Evolutionary conservation across 2,888 invertebrate genomes (phyloP), one percentile per base, ranked within the genome.

Genomic region (Busseola fusca): DNA sequence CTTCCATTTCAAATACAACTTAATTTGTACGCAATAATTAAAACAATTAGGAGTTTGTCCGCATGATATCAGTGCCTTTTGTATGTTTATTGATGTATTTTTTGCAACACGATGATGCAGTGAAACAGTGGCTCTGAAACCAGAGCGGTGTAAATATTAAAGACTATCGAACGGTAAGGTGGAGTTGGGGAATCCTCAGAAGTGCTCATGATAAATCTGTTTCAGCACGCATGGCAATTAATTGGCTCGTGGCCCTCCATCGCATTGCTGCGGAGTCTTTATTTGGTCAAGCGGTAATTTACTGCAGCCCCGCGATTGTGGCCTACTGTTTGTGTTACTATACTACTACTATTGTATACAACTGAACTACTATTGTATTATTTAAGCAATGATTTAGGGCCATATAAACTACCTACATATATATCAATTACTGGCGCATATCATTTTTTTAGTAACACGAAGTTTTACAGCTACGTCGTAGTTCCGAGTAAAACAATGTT

Each of bases 21-120:
- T 94, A 93, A 94, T 94, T 94, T 93, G 93, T 93, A 89, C 87
- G 82, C 88, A 88, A 91, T 93, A 92, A 93, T 93, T 93, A 91
- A 90, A 91, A 87, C 91, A 91, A 92, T 93, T 89, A 91, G 74
- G 67, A 71, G 78, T 71, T 71, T 78, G 78, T 80, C 74, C 71
- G 71, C 76, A 82, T 84, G 71, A 84, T 84, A 74, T 54, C 34
- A 84, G 78, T 74, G 72, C 68, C 74, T 72, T 81, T 85, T 78
- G 81, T 84, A 73, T 84, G 76, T 72, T 81, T 84, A 83, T 76
- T 72, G n/a, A 64, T 71, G 59, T 76, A 67, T 40, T 80, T 83
- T 81, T 81, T 81, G 45, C 56, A 25, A 18, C 60, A n/a, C 18
- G 18, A 62, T 50, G 48, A 54, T 64, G 42, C 27, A 56, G 1